phyloP scores from a whole-genome alignment of 1,140 invertebrate species.

The Cydia strobilella region DNA sequence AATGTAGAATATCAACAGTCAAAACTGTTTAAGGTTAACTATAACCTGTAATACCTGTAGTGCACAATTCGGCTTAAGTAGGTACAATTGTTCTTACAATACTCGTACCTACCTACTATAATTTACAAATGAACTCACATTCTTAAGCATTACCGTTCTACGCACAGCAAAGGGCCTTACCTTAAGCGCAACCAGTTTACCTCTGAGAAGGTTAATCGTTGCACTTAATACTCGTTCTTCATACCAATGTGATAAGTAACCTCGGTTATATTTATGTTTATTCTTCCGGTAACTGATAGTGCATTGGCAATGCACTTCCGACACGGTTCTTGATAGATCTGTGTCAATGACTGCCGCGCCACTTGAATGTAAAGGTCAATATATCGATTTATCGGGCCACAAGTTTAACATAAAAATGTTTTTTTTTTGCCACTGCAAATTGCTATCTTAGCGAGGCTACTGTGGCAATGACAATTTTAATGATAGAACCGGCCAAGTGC shows the following conservation, averaged over 20 bases:
- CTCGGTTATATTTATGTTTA: slow-evolving; percentile 9
- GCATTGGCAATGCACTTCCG: slow-evolving; percentile 24
- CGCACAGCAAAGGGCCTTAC: slow-evolving; percentile 38
- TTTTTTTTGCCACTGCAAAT: not conserved
- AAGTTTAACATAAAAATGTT: slow-evolving; percentile 23
- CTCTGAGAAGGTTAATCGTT: slow-evolving; percentile 38
- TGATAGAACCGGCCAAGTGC: too few species aligned
- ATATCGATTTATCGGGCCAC: slow-evolving; percentile 13
- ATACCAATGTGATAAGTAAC: slow-evolving; percentile 25
- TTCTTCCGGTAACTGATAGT: slow-evolving; percentile 15
- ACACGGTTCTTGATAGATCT: slow-evolving; percentile 23
- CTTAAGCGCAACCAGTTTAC: slow-evolving; percentile 37
- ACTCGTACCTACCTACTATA: not conserved
- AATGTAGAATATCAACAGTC: too few species aligned
- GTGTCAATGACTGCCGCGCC: slow-evolving; percentile 27
- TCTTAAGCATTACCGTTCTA: slow-evolving; percentile 17
- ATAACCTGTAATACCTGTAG: too few species aligned
- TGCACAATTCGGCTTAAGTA: not conserved
- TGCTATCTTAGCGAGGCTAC: not conserved
- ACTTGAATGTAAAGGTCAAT: slow-evolving; percentile 21
- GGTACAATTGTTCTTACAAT: not conserved
- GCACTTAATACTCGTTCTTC: slow-evolving; percentile 15
- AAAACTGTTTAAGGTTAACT: too few species aligned
- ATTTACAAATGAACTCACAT: slow-evolving; percentile 8
- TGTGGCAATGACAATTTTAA: not conserved